Conservation (phyloP, 2,113 vertebrate species). For the Gasterosteus nipponicus region DNA sequence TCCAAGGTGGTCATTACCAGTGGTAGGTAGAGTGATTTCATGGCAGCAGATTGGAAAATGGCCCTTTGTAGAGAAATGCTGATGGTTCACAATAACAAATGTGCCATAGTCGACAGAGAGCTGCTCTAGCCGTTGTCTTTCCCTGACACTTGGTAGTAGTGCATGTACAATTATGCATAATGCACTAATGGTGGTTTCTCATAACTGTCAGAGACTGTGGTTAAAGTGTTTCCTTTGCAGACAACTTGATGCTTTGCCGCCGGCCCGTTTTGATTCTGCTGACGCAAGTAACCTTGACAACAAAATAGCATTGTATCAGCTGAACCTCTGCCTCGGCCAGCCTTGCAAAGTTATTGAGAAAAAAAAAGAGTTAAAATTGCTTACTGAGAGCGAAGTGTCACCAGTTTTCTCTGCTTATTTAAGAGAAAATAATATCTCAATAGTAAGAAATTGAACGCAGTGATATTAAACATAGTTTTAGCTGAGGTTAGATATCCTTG, state of each 20-base stretch:
- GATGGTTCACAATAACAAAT: slow-evolving; percentile 92
- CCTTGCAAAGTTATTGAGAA: slow-evolving; percentile 80
- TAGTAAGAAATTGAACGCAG: background rate
- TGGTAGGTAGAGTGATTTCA: slow-evolving; percentile 89
- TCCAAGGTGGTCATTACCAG: slow-evolving; percentile 78
- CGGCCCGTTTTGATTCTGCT: slow-evolving; percentile 90
- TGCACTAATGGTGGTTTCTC: slow-evolving; percentile 94
- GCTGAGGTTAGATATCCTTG: slow-evolving; percentile 9
- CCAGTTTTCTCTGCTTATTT: slow-evolving; percentile 67
- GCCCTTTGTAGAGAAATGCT: slow-evolving; percentile 97
- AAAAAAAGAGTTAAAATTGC: slow-evolving; percentile 46
- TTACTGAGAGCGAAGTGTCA: slow-evolving; percentile 34
- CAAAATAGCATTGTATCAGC: slow-evolving; percentile 91
- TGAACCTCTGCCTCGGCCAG: slow-evolving; percentile 79
- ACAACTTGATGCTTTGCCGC: slow-evolving; percentile 89
- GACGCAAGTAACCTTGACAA: slow-evolving; percentile 94
- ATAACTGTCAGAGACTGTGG: slow-evolving; percentile 92
- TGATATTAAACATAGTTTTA: slow-evolving; percentile 15
- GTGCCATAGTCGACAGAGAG: slow-evolving; percentile 88
- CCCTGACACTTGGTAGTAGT: slow-evolving; percentile 90
- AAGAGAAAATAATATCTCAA: slow-evolving; percentile 4
- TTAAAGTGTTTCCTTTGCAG: slow-evolving; percentile 90
- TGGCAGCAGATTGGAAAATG: slow-evolving; percentile 94
- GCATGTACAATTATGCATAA: slow-evolving; percentile 97
- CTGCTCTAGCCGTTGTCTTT: slow-evolving; percentile 89